Evolutionary conservation across 2,113 vertebrate species (phyloP).

Genomic region (Podilymbus podiceps): DNA sequence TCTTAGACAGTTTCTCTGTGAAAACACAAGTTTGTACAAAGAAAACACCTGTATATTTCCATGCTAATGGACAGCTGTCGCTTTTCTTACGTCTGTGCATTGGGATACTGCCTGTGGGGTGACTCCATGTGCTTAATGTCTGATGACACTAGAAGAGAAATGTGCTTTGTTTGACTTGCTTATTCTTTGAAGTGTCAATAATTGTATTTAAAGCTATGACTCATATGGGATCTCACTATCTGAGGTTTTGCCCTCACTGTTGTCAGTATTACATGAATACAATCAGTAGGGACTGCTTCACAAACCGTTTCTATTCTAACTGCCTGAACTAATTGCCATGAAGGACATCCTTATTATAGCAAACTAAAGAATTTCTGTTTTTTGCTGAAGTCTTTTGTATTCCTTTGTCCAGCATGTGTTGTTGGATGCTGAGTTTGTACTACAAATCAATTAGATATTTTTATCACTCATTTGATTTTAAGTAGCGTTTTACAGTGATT

Average conservation of each 20-base stretch:
- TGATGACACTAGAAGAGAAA: not conserved
- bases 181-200: not conserved
- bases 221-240: not conserved
- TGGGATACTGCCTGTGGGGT: not conserved
- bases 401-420: not conserved
- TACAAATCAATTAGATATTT: not conserved
- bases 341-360: not conserved
- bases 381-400: not conserved
- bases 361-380: not conserved
- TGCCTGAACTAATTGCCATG: not conserved
- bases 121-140: not conserved
- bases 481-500: not conserved
- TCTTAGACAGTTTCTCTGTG: rapidly evolving
- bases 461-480: not conserved
- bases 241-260: not conserved
- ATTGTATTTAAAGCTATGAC: not conserved
- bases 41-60: not conserved
- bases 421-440: not conserved
- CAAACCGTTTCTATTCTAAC: not conserved
- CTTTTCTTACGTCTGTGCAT: not conserved
- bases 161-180: not conserved
- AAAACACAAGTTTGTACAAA: not conserved
- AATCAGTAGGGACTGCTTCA: not conserved
- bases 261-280: not conserved
- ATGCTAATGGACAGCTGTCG: not conserved